Evolutionary conservation across 2,888 invertebrate species (phyloP).

Genomic region (Chymomyza fuscimana): DNA sequence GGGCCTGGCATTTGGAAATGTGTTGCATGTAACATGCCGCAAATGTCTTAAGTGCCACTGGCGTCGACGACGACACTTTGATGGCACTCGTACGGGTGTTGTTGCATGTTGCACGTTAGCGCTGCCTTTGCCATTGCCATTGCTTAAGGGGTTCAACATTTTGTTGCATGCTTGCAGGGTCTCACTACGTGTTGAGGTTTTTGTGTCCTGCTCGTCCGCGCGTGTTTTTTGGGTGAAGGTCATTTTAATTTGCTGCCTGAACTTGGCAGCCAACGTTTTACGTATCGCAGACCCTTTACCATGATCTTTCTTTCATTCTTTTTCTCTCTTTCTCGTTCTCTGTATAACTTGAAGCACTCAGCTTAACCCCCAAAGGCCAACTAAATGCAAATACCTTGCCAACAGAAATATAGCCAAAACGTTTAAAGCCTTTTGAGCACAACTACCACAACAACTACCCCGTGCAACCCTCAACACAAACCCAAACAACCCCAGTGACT

Average conservation of each 20-base stretch:
- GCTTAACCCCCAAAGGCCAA: background rate
- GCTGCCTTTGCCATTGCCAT: background rate
- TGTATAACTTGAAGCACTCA: conserved; percentile 1
- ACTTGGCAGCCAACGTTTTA: conserved; percentile 12
- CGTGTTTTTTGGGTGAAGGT: conserved; percentile 60
- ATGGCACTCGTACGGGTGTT: conserved; percentile 50
- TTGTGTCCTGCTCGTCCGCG: conserved; percentile 37
- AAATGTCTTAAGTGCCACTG: conserved; percentile 65
- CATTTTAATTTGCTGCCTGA: conserved; percentile 40
- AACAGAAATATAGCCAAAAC: conserved; percentile 10
- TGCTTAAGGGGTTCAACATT: conserved; percentile 10
- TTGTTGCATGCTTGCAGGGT: conserved; percentile 45
- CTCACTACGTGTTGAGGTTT: conserved; percentile 57
- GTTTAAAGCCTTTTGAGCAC: conserved; percentile 49
- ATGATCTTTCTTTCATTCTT: background rate
- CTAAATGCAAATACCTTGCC: conserved; percentile 10
- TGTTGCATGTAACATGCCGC: conserved; percentile 58
- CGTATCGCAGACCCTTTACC: background rate
- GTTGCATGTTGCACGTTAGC: conserved; percentile 9
- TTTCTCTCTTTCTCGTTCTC: background rate
- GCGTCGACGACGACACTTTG: conserved; percentile 55
- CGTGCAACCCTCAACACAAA: conserved; percentile 57
- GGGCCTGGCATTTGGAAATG: conserved; percentile 10
- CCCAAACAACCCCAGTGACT: conserved; percentile 26
- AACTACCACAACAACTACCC: conserved; percentile 60